Evolutionary conservation across 1,140 invertebrate genomes (phyloP), one percentile per base, ranked within the genome.

Genomic region (Magallana gigas): DNA sequence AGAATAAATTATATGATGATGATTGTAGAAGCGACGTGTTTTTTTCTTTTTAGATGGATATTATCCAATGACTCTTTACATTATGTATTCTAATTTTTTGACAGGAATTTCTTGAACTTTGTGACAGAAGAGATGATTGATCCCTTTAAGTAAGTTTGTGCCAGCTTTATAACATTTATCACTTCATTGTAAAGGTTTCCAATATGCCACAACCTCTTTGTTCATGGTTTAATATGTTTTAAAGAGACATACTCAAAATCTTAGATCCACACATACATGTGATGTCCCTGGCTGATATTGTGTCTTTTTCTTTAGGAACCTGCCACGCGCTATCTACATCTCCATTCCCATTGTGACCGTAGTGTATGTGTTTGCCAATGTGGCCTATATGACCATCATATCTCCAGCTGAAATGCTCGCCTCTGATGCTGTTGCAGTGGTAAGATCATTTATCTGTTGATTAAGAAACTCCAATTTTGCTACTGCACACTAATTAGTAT

Each of bases 111-210:
- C 94, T 95, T 99, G 90, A 99, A 99, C 95, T 99, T 99, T 95
- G 98, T 99, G 83, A 99, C 99, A 91, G 98, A 99, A 95, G 98
- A 99, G 95, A 95, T 99, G 89, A 98, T 99, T 94, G 98, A 99
- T 95, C 98, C 98, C 64, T 93, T 90, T 83, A 92, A 88, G 93
- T 94, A 91, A 92, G 91, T 91, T 68, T 48, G 36, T 48, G 36
- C 36, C 36, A 48, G 1, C 5, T 48, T 48, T 48, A 48, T 48
- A 5, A 5, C 36, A 48, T 48, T 48, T 5, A 5, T 48, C 36
- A 48, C 36, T 48, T 48, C 36, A 48, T 48, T 48, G 2, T 48
- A 48, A 48, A 48, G 5, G 2, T 48, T 48, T 48, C 2, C 2
- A 48, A 48, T 48, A 48, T 48, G 36, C 5, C 2, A 1, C 0